A percentile compares a stretch with the other conserved stretches of the same genome.
Conservation (phyloP, 2,888 invertebrate species). For the Ennomos fuscantarius region DNA sequence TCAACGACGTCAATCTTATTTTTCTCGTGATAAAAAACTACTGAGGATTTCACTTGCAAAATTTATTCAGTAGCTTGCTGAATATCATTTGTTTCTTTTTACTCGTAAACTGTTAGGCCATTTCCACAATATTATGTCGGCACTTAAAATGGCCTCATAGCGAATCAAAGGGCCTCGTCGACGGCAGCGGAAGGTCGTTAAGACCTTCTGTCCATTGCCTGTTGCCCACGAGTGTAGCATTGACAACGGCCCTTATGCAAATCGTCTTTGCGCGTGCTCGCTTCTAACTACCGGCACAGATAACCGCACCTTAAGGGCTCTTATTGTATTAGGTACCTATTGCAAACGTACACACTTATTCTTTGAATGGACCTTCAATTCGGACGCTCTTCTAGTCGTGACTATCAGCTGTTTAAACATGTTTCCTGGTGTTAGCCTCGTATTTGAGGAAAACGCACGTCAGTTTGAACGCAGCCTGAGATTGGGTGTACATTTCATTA, state of each 20-base stretch:
- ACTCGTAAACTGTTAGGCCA: slow-evolving; percentile 34
- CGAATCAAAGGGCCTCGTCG: slow-evolving; percentile 77
- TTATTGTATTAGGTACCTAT: slow-evolving; percentile 41
- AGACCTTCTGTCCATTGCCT: slow-evolving; percentile 70
- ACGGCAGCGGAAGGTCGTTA: slow-evolving; percentile 63
- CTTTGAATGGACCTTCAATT: slow-evolving; percentile 53
- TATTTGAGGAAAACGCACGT: slow-evolving; percentile 40
- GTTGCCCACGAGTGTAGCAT: slow-evolving; percentile 67
- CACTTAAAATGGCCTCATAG: slow-evolving; percentile 62
- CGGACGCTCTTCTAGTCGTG: slow-evolving; percentile 50
- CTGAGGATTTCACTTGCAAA: slow-evolving; percentile 44
- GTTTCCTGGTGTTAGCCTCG: slow-evolving; percentile 52
- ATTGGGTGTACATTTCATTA: slow-evolving; percentile 40
- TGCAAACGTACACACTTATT: slow-evolving; percentile 46
- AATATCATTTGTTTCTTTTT: slow-evolving; percentile 35
- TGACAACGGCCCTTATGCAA: slow-evolving; percentile 79
- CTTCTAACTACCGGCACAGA: slow-evolving; percentile 48
- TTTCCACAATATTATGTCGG: slow-evolving; percentile 51
- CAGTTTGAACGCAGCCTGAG: slow-evolving; percentile 33
- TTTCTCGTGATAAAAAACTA: slow-evolving; percentile 13
- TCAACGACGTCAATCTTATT: slow-evolving; percentile 33
- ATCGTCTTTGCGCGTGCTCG: slow-evolving; percentile 66
- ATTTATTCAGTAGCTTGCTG: slow-evolving; percentile 43
- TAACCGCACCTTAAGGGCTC: slow-evolving; percentile 37
- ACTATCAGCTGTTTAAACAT: slow-evolving; percentile 53